Percentiles rank a stretch among this genome's conserved stretches.
Evolutionary conservation across 2,113 vertebrate genomes (phyloP).

Genomic region (Dasyurus viverrinus): DNA sequence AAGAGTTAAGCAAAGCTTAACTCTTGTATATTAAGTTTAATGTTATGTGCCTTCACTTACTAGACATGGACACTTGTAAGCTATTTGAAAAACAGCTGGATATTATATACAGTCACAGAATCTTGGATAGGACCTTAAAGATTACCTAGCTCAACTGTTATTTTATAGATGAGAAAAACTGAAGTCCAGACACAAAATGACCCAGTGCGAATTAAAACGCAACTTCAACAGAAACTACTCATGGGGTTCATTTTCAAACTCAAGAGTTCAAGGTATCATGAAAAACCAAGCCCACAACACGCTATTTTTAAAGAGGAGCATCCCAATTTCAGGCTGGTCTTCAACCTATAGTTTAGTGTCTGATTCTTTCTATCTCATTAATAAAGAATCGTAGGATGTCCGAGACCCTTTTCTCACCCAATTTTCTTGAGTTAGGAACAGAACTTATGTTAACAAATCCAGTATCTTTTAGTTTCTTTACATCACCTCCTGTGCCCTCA

Average conservation of each 20-base stretch:
- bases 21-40: constrained; percentile 9
- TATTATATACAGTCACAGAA: not conserved
- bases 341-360: not conserved
- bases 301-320: not conserved
- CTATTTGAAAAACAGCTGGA: not conserved
- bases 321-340: not conserved
- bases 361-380: not conserved
- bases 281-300: not conserved
- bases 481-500: not conserved
- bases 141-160: not conserved
- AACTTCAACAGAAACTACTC: not conserved
- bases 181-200: not conserved
- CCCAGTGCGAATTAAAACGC: too few species aligned
- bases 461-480: not conserved
- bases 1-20: constrained; percentile 13
- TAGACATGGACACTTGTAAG: not conserved
- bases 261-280: not conserved
- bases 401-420: not conserved
- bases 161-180: not conserved
- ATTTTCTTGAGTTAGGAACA: not conserved
- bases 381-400: not conserved
- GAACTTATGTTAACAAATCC: not conserved
- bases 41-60: not conserved
- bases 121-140: not conserved
- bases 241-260: not conserved